These are phyloP conservation scores for Canis aureus DNA, from an alignment of 2,113 vertebrate species.

Conservation along the genomic window DNA sequence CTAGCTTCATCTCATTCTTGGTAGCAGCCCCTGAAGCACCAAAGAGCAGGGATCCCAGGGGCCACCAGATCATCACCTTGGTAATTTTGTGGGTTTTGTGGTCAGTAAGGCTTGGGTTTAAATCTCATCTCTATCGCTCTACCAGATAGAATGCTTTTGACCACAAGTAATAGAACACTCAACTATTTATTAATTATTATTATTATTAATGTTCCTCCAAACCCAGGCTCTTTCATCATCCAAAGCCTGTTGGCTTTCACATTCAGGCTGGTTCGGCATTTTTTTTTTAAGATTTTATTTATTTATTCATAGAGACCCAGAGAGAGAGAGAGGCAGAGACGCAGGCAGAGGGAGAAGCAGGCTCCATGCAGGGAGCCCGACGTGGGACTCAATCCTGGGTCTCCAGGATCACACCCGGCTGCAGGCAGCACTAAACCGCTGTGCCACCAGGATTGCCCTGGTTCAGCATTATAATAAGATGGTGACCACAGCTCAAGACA, in stretches of 20 bases:
- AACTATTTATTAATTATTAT: not conserved
- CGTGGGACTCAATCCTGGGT: too few relatives aligned
- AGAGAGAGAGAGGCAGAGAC: too few relatives aligned
- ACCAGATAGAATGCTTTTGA: not conserved
- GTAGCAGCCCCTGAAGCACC: not conserved
- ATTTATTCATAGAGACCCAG: too few relatives aligned
- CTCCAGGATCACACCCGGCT: too few relatives aligned
- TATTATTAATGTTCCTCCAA: conserved; percentile 1
- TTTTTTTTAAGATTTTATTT: too few relatives aligned
- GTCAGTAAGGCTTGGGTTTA: not conserved
- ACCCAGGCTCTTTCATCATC: not conserved
- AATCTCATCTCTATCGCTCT: not conserved
- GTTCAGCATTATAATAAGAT: not conserved
- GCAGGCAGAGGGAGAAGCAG: too few relatives aligned
- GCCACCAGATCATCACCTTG: not conserved
- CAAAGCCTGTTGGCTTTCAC: not conserved
- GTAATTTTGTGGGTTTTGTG: not conserved
- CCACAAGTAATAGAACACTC: not conserved
- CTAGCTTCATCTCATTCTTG: not conserved
- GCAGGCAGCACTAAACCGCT: too few relatives aligned
- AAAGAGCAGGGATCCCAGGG: not conserved
- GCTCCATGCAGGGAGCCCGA: too few relatives aligned
- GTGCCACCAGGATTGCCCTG: too few relatives aligned
- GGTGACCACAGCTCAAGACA: not conserved
- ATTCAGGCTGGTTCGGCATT: not conserved